Base-by-base conservation (phyloP, 2,113 vertebrate species). In the Monopterus albus region DNA sequence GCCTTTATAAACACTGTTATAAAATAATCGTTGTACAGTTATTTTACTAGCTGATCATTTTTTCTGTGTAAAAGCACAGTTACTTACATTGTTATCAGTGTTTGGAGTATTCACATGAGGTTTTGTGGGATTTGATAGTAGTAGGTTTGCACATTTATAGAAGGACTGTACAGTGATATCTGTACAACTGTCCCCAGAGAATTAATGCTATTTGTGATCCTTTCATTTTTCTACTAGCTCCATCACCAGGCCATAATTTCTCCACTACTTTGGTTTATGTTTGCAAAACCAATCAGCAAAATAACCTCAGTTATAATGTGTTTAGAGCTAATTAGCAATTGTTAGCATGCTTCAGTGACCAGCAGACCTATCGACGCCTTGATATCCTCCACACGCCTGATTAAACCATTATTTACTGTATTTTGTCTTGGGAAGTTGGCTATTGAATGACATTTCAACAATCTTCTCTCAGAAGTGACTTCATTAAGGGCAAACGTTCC, bases 401-500 rank as follows among this genome's bases (percentile, higher is more conserved):
- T 23, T 69, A 66, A 66, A 81, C 28, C 4, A 68, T 47, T 67
- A 52, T 62, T 50, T 49, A 14, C 45, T 20, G 10, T 13, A 52
- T 45, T 75, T 53, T 53, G 50, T 60, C 63, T 45, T 2, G 33
- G 42, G 47, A 70, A 26, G 31, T 26, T 18, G 3, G 36, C 21
- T 43, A 40, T 62, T 62, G 13, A 60, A 57, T 55, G 29, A 21
- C 31, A 46, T 72, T 60, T 60, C 15, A 40, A 33, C 38, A 11
- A 13, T 52, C 29, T 33, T 35, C 26, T 26, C 26, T 26, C 5
- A 9, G 47, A 62, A 69, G 35, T 3, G 6, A 57, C 59, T 65
- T 83, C 45, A 68, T 77, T 76, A 71, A 31, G 11, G n/a, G 6
- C 15, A 46, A 55, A 78, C 67, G 28, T 50, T 67, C 40, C 33